Evolutionary conservation across 2,888 invertebrate genomes (phyloP).

Genomic region (Xanthia icteritia): DNA sequence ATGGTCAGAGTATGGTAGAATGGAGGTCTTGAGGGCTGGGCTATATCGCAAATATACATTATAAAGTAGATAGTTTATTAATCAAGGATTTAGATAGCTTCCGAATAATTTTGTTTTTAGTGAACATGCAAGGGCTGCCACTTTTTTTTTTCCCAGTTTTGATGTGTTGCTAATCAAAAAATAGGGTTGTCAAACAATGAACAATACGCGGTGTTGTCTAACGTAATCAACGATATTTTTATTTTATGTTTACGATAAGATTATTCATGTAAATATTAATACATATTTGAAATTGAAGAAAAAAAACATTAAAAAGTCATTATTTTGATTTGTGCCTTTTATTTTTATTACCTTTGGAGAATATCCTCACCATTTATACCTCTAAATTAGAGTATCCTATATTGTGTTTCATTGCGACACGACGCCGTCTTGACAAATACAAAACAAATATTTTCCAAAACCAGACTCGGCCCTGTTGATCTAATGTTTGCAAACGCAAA

Average conservation of each 20-base stretch:
- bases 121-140: neutral
- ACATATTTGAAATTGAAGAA: conserved; percentile 75
- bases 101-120: conserved; percentile 16
- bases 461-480: neutral
- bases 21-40: neutral
- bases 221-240: conserved; percentile 70
- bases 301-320: conserved; percentile 64
- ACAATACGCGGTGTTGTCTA: conserved; percentile 70
- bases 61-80: conserved; percentile 31
- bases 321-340: conserved; percentile 61
- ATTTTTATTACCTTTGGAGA: conserved; percentile 16
- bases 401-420: neutral
- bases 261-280: conserved; percentile 76
- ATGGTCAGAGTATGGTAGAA: neutral
- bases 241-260: conserved; percentile 69
- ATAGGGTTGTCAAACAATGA: conserved; percentile 63
- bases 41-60: conserved; percentile 6
- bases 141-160: conserved; percentile 15
- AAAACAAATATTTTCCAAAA: neutral
- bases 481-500: no score
- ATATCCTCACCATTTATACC: neutral
- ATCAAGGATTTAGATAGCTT: conserved; percentile 26
- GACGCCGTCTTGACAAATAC: neutral
- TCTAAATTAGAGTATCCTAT: neutral
- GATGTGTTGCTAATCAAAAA: conserved; percentile 36